Percentiles rank a stretch among this genome's conserved stretches.
Evolutionary conservation across 2,113 vertebrate species (phyloP).

Genomic region (Chaenocephalus aceratus): DNA sequence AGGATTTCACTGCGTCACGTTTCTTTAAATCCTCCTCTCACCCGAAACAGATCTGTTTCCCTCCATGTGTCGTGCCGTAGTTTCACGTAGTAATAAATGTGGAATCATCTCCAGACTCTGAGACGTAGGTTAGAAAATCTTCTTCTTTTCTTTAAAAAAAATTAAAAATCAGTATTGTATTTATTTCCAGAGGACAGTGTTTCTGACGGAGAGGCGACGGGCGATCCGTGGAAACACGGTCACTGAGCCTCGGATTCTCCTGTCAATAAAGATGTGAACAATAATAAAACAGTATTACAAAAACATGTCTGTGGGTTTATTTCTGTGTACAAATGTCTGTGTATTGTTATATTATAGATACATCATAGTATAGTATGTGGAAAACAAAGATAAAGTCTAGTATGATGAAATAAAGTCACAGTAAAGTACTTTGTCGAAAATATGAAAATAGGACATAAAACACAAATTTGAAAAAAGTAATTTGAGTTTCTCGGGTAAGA

Average conservation of each 20-base stretch:
- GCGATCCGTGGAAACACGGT: constrained; percentile 62
- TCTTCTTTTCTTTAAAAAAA: constrained; percentile 1
- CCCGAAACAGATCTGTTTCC: background rate
- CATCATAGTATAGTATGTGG: no score
- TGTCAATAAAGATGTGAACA: constrained; percentile 65
- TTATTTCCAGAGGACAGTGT: constrained; percentile 52
- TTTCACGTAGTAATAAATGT: constrained; percentile 1
- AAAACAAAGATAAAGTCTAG: no score
- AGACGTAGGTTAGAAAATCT: constrained; percentile 24
- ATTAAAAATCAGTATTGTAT: constrained; percentile 52
- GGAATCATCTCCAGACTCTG: background rate
- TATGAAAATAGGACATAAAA: no score
- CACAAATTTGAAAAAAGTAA: no score
- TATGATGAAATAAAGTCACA: no score
- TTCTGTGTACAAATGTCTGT: background rate
- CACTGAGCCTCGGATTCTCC: constrained; percentile 60
- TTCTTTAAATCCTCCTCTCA: background rate
- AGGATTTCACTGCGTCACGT: background rate
- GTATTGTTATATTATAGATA: no score
- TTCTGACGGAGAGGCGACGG: background rate
- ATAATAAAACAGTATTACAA: constrained; percentile 64
- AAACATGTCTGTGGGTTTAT: constrained; percentile 3
- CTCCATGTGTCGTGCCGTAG: background rate
- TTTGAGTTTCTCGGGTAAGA: no score
- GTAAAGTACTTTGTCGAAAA: no score